Percentiles rank a stretch among this genome's conserved stretches.
Evolutionary conservation across 2,113 vertebrate genomes (phyloP).

Genomic region (Grus americana): DNA sequence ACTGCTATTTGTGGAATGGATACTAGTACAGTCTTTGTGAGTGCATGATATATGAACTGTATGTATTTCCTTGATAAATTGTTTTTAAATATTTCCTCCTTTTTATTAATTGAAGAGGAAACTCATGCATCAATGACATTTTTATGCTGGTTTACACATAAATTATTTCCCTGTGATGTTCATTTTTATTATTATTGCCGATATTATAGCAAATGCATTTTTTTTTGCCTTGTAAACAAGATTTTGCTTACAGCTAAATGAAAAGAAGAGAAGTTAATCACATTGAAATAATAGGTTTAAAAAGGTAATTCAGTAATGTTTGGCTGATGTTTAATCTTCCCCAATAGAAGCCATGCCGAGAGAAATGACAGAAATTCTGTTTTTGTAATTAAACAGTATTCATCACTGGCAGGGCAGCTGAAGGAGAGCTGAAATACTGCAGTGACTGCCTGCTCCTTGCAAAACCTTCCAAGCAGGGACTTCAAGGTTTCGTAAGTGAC

Average conservation of each 20-base stretch:
- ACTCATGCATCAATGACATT: conserved; percentile 98
- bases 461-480: neutral
- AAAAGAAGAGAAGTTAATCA: conserved; percentile 85
- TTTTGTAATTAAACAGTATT: conserved; percentile 84
- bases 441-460: neutral
- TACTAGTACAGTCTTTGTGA: conserved; percentile 86
- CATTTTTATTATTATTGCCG: conserved; percentile 84
- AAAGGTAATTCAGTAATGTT: conserved; percentile 83
- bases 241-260: conserved; percentile 84
- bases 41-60: conserved; percentile 94
- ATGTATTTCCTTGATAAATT: conserved; percentile 92
- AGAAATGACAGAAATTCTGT: conserved; percentile 79
- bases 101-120: conserved; percentile 98
- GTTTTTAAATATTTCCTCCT: conserved; percentile 97
- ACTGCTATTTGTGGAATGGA: conserved; percentile 82
- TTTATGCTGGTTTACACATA: conserved; percentile 88
- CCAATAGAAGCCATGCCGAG: conserved; percentile 73
- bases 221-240: conserved; percentile 83
- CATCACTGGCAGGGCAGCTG: conserved; percentile 73
- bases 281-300: conserved; percentile 86
- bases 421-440: conserved; percentile 49
- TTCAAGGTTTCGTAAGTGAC: neutral
- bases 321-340: conserved; percentile 81
- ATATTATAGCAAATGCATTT: conserved; percentile 79
- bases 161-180: conserved; percentile 88